A percentile compares a stretch with the other conserved stretches of the same genome.
These are phyloP conservation scores for Porites australiensis DNA, from an alignment of 64 coral and sea anemone genomes.

Conservation along the genomic window DNA sequence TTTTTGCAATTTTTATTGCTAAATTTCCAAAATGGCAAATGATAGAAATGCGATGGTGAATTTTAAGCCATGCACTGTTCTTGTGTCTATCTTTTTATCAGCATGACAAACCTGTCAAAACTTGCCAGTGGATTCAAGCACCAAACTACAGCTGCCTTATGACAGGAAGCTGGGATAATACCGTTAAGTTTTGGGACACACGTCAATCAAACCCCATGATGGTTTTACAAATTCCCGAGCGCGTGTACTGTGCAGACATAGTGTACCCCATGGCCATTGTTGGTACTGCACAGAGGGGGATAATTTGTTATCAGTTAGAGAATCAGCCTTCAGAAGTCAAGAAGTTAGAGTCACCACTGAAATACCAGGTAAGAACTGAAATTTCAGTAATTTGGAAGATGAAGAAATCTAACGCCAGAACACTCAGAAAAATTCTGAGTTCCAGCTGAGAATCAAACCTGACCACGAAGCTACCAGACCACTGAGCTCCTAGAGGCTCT, in stretches of 20 bases:
- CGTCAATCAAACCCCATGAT: constrained; percentile 85
- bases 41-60: no score
- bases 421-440: no score
- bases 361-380: constrained; percentile 85
- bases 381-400: no score
- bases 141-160: constrained; percentile 95
- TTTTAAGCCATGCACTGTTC: no score
- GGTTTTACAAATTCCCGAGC: constrained; percentile 83
- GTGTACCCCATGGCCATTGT: constrained; percentile 99
- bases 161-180: constrained; percentile 99
- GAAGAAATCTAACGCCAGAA: no score
- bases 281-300: constrained; percentile 95
- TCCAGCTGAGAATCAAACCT: no score
- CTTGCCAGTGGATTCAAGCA: constrained; percentile 92
- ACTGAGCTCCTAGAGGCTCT: no score
- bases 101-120: constrained; percentile 92
- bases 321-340: constrained; percentile 95
- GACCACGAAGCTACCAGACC: no score
- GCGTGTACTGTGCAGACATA: constrained; percentile 97
- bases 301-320: constrained; percentile 97
- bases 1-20: no score
- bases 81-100: constrained; percentile 31
- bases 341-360: constrained; percentile 96
- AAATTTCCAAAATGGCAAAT: no score
- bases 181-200: constrained; percentile 97